These are phyloP conservation scores for Phodopus roborovskii DNA, from an alignment of 2,113 vertebrate genomes.

Conservation along the genomic window DNA sequence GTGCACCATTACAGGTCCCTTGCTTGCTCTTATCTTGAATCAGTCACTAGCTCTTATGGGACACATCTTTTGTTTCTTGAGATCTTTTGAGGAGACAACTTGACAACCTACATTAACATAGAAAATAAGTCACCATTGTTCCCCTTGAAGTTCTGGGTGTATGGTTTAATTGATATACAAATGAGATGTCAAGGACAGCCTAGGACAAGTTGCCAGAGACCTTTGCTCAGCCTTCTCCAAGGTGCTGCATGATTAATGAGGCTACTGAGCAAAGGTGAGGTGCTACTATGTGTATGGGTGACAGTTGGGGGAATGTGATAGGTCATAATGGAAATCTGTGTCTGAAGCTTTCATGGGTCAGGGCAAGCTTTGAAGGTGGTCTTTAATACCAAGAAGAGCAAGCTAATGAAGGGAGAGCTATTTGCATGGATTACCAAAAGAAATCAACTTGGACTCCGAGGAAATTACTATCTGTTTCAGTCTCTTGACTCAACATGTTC, in stretches of 20 bases:
- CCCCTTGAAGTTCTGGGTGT: conserved; percentile 56
- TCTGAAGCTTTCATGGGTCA: conserved; percentile 21
- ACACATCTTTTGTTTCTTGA: neutral
- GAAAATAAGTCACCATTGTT: conserved; percentile 63
- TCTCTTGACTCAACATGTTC: neutral
- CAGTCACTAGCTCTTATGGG: neutral
- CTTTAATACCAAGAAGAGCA: neutral
- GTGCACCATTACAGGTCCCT: neutral
- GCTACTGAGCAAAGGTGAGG: conserved; percentile 36
- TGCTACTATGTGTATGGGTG: conserved; percentile 57
- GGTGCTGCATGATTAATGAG: conserved; percentile 65
- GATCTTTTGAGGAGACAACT: neutral
- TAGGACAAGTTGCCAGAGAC: conserved; percentile 22
- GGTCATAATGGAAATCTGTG: conserved; percentile 57
- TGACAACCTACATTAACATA: conserved; percentile 45
- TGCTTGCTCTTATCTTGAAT: neutral
- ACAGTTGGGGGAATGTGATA: neutral
- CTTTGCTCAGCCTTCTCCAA: conserved; percentile 64
- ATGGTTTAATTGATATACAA: conserved; percentile 63
- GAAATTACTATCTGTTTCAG: neutral
- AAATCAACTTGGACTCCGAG: neutral
- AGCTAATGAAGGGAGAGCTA: neutral
- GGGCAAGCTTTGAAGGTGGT: neutral
- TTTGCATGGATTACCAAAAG: neutral
- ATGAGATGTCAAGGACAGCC: conserved; percentile 62